Conservation (phyloP, 2,888 invertebrate species). For the Holacanthella duospinosa region DNA sequence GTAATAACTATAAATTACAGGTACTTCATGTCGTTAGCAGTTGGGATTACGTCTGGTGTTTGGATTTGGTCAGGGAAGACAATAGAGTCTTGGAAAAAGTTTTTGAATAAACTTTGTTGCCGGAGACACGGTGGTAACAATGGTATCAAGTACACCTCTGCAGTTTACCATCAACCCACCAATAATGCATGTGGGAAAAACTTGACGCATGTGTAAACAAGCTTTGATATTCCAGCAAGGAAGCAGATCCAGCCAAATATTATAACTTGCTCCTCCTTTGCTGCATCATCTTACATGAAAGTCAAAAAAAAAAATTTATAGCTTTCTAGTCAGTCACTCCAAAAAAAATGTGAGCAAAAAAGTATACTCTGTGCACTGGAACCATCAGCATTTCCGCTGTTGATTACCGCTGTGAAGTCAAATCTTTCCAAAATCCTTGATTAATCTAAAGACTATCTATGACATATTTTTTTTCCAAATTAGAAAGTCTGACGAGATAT, state of each 20-base stretch:
- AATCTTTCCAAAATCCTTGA: background rate
- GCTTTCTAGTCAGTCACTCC: background rate
- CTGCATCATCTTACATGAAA: no score
- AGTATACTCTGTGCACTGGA: background rate
- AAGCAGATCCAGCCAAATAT: no score
- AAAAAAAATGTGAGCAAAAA: background rate
- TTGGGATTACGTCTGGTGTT: conserved; percentile 88
- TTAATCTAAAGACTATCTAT: no score
- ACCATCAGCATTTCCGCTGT: background rate
- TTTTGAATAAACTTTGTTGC: conserved; percentile 17
- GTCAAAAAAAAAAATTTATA: no score
- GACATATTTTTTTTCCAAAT: background rate
- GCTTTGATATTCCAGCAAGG: background rate
- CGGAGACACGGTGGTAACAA: no score
- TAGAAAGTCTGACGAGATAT: background rate
- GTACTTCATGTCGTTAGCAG: conserved; percentile 88
- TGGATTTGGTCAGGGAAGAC: conserved; percentile 98
- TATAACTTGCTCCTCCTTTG: no score
- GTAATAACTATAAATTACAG: conserved; percentile 33
- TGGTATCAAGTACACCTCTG: conserved; percentile 14
- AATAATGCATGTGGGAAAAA: conserved; percentile 11
- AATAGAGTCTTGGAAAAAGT: conserved; percentile 66
- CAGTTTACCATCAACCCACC: conserved; percentile 17
- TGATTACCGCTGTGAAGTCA: background rate
- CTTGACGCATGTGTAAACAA: conserved; percentile 16